A percentile compares a stretch with the other conserved stretches of the same genome.
Conservation (phyloP, 2,113 vertebrate genomes). For the Serinus canaria region DNA sequence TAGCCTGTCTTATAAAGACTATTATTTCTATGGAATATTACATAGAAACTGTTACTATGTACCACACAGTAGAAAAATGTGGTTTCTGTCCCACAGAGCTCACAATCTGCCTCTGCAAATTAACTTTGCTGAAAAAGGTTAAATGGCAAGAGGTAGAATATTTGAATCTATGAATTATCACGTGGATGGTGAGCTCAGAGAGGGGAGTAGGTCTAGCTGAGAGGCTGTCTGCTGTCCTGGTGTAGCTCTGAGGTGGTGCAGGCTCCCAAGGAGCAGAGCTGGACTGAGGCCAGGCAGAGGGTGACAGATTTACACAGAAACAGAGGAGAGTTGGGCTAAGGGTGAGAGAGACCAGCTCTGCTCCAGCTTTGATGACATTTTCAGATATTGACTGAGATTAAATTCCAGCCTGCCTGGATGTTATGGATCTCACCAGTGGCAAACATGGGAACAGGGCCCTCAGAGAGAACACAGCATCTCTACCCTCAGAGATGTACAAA, state of each 20-base stretch:
- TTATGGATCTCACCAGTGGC: not conserved
- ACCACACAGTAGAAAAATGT: constrained; percentile 32
- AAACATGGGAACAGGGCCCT: not conserved
- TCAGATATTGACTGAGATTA: not conserved
- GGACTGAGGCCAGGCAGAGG: too few species aligned
- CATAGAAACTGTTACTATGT: constrained; percentile 63
- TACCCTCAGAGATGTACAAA: not conserved
- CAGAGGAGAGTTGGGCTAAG: not conserved
- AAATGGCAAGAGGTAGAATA: constrained; percentile 19
- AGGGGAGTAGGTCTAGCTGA: not conserved
- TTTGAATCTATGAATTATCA: not conserved
- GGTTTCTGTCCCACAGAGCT: constrained; percentile 41
- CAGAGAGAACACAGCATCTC: not conserved
- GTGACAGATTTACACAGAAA: not conserved
- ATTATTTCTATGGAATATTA: constrained; percentile 49
- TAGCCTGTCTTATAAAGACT: constrained; percentile 12
- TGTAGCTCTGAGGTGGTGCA: not conserved
- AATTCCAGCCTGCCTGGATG: not conserved
- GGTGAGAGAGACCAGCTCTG: not conserved
- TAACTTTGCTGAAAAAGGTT: constrained; percentile 6
- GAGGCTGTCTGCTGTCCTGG: not conserved
- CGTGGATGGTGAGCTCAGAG: not conserved
- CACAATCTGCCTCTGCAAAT: constrained; percentile 40
- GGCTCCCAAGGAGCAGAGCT: not conserved
- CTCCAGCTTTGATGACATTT: not conserved